Conservation (phyloP, 2,797 vertebrate species). For the Tapera naevia region DNA sequence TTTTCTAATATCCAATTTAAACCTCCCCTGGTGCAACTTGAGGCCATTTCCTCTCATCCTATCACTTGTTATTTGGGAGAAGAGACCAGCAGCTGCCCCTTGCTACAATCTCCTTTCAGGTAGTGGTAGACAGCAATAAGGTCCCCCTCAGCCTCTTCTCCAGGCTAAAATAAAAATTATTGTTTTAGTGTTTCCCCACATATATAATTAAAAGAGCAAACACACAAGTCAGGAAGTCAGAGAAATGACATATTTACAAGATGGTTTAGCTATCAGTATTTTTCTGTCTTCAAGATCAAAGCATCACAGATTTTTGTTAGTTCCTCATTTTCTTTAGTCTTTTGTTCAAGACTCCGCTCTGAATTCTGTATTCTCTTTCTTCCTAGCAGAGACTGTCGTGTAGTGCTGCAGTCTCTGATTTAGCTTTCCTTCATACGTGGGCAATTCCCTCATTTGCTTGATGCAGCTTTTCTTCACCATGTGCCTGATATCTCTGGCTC, state of each 20-base stretch:
- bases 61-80: too few species aligned
- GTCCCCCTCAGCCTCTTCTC: too few species aligned
- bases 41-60: too few species aligned
- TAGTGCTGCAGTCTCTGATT: conserved; percentile 79
- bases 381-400: conserved; percentile 87
- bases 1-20: too few species aligned
- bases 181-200: conserved; percentile 32
- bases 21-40: too few species aligned
- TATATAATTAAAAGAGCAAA: conserved; percentile 6
- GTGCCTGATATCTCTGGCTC: conserved; percentile 90
- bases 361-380: conserved; percentile 85
- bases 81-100: too few species aligned
- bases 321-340: conserved; percentile 90
- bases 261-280: conserved; percentile 46
- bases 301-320: conserved; percentile 94
- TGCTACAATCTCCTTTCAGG: too few species aligned
- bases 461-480: conserved; percentile 90
- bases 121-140: too few species aligned
- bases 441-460: conserved; percentile 87
- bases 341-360: conserved; percentile 89
- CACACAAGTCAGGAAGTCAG: conserved; percentile 5
- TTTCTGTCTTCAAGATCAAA: conserved; percentile 87
- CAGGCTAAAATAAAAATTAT: too few species aligned
- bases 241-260: conserved; percentile 40
- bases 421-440: conserved; percentile 84